Evolutionary conservation across 2,888 invertebrate genomes (phyloP), one percentile per base, ranked within the genome.

Genomic region (Ennomos quercinarius): DNA sequence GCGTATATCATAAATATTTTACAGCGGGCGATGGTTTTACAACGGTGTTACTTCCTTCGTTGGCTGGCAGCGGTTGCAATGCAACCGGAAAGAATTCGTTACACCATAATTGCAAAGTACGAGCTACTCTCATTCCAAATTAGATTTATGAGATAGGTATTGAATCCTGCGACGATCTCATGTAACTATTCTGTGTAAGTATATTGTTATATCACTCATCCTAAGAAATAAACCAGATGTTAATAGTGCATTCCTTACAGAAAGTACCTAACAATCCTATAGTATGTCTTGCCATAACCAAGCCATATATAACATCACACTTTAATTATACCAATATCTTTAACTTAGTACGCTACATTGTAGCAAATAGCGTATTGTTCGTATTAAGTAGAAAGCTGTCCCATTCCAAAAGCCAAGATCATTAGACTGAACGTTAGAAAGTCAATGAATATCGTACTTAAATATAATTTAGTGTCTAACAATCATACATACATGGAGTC

Each of bases 71-170:
- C 61, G 57, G 69, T 61, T 75, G 75, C 68, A 78, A 76, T 73
- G 71, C 67, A 63, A 77, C 83, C 84, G 85, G 86, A 85, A 83
- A 80, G 70, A 81, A 81, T 83, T 80, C 75, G 84, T 81, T 81
- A 81, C 70, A 68, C 72, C 68, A 71, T 71, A 73, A 61, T 61
- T 61, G 60, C 60, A 61, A 55, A 48, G 51, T 47, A 40, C 57
- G 55, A 44, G 11, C 56, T 59, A 57, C 54, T 57, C 62, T 62
- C 47, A 49, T n/a, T 17, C 37, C n/a, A 56, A 49, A 53, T 51
- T 52, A 52, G 51, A 61, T 61, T 61, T 61, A 61, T 56, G 43
- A 12, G 13, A 12, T 55, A 12, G 12, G n/a, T 55, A n/a, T 35
- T 41, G 49, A 41, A 50, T 12, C 35, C n/a, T 34, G 27, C 10